phyloP scores from a whole-genome alignment of 2,888 invertebrate species.

The Strigamia maritima region DNA sequence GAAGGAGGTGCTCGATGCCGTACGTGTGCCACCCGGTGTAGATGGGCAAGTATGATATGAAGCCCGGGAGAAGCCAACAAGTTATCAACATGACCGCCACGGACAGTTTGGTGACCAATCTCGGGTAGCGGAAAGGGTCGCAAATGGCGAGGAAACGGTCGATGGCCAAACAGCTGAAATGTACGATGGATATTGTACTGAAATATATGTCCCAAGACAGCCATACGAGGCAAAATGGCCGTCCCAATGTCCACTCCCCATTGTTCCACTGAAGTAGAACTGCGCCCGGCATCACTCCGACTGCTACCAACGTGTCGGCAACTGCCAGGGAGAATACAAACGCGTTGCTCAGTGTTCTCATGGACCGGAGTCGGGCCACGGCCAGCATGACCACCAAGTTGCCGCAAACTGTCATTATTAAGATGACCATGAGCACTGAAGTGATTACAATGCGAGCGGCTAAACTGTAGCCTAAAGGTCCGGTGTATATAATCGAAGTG shows the following conservation, averaged over 20 bases:
- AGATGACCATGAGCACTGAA: slow-evolving; percentile 74
- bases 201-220: slow-evolving; percentile 49
- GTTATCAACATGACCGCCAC: slow-evolving; percentile 74
- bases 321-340: slow-evolving; percentile 96
- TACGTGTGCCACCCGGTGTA: slow-evolving; percentile 79
- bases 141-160: slow-evolving; percentile 95
- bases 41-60: slow-evolving; percentile 89
- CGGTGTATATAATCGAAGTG: background rate
- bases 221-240: slow-evolving; percentile 46
- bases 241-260: slow-evolving; percentile 44
- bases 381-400: slow-evolving; percentile 91
- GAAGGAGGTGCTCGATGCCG: slow-evolving; percentile 44
- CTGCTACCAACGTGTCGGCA: slow-evolving; percentile 91
- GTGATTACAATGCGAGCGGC: slow-evolving; percentile 53
- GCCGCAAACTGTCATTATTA: slow-evolving; percentile 83
- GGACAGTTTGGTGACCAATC: slow-evolving; percentile 69
- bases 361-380: slow-evolving; percentile 71
- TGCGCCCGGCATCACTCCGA: slow-evolving; percentile 80
- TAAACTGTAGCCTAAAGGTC: slow-evolving; percentile 40
- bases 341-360: slow-evolving; percentile 91
- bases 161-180: slow-evolving; percentile 88
- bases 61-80: slow-evolving; percentile 86
- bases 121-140: slow-evolving; percentile 90
- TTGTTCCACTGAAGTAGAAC: slow-evolving; percentile 45
- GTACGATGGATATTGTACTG: slow-evolving; percentile 50